phyloP scores from a whole-genome alignment of 2,888 invertebrate genomes.

The Balanococcus diminutus region DNA sequence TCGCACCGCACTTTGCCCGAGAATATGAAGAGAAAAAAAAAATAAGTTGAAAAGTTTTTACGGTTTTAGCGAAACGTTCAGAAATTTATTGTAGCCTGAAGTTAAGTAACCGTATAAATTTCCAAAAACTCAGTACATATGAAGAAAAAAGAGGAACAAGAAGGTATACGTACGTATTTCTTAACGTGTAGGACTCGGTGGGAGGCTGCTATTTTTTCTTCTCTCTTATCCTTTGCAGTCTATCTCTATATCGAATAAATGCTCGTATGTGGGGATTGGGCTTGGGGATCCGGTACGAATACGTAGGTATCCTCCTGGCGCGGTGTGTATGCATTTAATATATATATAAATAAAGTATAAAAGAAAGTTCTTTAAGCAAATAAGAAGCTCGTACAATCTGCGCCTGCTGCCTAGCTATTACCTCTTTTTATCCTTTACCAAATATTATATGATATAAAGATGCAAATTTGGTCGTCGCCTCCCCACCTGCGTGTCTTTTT shows the following conservation, averaged over 20 bases:
- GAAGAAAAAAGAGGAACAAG: not conserved
- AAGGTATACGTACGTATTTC: not conserved
- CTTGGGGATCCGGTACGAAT: not conserved
- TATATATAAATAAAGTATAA: slow-evolving; percentile 35
- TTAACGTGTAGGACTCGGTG: not conserved
- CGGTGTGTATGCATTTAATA: not conserved
- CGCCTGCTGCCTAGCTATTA: slow-evolving; percentile 25
- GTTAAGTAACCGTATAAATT: slow-evolving; percentile 36
- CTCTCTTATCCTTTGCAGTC: not conserved
- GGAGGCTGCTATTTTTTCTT: not conserved
- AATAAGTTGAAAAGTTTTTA: not conserved
- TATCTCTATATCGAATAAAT: not conserved
- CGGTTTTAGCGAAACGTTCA: not conserved
- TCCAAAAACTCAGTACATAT: not conserved
- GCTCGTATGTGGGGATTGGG: not conserved
- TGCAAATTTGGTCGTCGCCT: slow-evolving; percentile 7
- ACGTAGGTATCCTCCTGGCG: not conserved
- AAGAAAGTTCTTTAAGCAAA: slow-evolving; percentile 30
- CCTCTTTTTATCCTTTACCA: slow-evolving; percentile 39
- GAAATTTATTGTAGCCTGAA: slow-evolving; percentile 7
- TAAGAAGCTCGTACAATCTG: slow-evolving; percentile 34
- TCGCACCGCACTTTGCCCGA: too few relatives aligned
- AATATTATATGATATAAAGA: slow-evolving; percentile 40
- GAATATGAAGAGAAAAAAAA: not conserved
- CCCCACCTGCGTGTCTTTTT: not conserved